Conservation (phyloP, 2,797 vertebrate species). For the Saxicola maurus region DNA sequence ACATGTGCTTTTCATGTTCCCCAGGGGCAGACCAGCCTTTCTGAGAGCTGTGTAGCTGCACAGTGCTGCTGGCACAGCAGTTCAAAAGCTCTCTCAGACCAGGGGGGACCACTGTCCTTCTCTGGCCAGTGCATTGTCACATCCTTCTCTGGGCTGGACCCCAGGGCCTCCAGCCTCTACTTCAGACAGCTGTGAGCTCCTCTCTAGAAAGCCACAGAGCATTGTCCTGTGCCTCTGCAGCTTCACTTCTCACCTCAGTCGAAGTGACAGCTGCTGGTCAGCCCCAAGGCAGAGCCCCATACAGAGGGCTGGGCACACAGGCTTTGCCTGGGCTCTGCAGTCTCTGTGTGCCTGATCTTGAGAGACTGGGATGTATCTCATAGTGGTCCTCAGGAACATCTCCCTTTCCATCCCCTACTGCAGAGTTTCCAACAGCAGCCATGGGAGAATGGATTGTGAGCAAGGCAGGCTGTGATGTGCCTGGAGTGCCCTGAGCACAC, state of each 20-base stretch:
- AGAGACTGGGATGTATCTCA: not conserved
- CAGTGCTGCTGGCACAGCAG: not conserved
- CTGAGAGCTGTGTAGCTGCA: not conserved
- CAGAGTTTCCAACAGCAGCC: not conserved
- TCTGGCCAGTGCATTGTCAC: not conserved
- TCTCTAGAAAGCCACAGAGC: not conserved
- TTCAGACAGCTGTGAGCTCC: not conserved
- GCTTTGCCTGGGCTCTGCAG: not conserved
- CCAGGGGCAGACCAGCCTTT: not conserved
- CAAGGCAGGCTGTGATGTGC: accelerated
- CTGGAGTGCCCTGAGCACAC: not conserved
- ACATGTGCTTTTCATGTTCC: not conserved
- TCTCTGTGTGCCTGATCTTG: not conserved
- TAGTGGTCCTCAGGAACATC: not conserved
- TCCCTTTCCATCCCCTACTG: not conserved
- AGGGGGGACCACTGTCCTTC: not conserved
- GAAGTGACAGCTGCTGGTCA: not conserved
- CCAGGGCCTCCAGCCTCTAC: not conserved
- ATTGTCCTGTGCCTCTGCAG: not conserved
- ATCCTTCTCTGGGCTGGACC: not conserved
- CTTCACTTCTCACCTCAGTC: not conserved
- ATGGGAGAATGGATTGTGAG: not conserved
- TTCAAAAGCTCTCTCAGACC: not conserved
- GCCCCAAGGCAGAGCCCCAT: not conserved
- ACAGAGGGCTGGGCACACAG: not conserved